Conservation (phyloP, 2,113 vertebrate species). For the Trematocara unimaculatum region DNA sequence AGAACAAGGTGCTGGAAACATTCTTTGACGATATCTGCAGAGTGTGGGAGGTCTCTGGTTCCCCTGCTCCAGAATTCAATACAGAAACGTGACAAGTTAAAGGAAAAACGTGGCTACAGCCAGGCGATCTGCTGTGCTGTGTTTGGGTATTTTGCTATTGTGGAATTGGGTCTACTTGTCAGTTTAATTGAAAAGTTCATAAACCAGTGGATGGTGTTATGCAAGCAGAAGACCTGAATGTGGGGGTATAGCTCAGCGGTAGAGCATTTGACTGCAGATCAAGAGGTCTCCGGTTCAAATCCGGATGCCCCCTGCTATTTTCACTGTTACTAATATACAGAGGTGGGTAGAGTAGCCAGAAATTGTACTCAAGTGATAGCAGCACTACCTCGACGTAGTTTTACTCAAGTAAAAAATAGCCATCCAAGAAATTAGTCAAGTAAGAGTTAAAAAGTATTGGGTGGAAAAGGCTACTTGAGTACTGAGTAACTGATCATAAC, state of each 20-base stretch:
- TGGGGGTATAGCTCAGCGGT: conserved; percentile 83
- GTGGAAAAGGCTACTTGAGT: neutral
- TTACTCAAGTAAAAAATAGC: neutral
- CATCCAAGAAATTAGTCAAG: neutral
- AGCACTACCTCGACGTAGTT: rapidly evolving
- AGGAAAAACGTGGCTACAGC: neutral
- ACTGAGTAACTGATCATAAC: neutral
- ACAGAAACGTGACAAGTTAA: neutral
- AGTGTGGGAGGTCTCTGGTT: neutral
- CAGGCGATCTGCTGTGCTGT: neutral
- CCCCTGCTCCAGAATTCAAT: rapidly evolving
- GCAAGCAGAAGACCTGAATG: rapidly evolving
- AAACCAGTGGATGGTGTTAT: neutral
- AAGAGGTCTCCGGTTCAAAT: conserved; percentile 82
- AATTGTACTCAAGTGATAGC: neutral
- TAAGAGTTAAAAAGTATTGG: neutral
- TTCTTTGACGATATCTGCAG: neutral
- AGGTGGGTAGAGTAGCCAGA: too few species aligned
- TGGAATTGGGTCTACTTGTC: neutral
- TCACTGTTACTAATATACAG: rapidly evolving
- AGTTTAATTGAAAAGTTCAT: neutral
- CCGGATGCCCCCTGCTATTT: conserved; percentile 71
- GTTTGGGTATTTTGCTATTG: neutral
- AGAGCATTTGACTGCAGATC: conserved; percentile 85
- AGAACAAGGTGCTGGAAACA: neutral